These are phyloP conservation scores for Paramormyrops hopkinsi DNA, from an alignment of 2,797 vertebrate genomes.

Conservation along the genomic window DNA sequence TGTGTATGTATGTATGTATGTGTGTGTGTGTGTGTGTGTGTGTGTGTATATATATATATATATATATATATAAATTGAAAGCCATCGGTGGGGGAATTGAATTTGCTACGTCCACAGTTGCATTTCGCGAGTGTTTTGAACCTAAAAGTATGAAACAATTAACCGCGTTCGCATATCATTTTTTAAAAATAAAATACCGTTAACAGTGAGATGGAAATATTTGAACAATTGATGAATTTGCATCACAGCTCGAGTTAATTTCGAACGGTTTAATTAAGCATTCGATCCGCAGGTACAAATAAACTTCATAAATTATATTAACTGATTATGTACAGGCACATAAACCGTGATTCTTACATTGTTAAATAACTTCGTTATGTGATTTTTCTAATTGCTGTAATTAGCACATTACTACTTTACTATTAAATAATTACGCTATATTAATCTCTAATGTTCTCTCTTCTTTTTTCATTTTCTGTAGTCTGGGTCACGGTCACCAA, in stretches of 20 bases:
- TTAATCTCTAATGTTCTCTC: slow-evolving; percentile 17
- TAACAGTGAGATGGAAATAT: background rate
- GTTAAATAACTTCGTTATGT: background rate
- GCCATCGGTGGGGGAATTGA: background rate
- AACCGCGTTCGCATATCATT: background rate
- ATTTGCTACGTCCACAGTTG: background rate
- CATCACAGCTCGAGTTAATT: background rate
- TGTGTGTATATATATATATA: no score
- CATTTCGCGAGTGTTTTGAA: background rate
- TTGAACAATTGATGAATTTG: background rate
- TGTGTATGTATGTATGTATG: no score
- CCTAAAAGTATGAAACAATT: background rate
- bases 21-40: background rate
- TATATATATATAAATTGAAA: background rate
- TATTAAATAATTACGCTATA: slow-evolving; percentile 6
- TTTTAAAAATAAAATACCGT: background rate
- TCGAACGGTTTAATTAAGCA: background rate
- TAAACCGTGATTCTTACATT: background rate
- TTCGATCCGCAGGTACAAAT: background rate
- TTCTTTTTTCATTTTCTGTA: background rate
- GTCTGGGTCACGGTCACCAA: slow-evolving; percentile 16
- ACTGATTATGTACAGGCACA: background rate
- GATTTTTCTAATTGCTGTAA: slow-evolving; percentile 1
- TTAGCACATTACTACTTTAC: background rate
- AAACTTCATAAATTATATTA: background rate